Conservation (phyloP, 2,888 invertebrate species). For the Platypus cylindrus region DNA sequence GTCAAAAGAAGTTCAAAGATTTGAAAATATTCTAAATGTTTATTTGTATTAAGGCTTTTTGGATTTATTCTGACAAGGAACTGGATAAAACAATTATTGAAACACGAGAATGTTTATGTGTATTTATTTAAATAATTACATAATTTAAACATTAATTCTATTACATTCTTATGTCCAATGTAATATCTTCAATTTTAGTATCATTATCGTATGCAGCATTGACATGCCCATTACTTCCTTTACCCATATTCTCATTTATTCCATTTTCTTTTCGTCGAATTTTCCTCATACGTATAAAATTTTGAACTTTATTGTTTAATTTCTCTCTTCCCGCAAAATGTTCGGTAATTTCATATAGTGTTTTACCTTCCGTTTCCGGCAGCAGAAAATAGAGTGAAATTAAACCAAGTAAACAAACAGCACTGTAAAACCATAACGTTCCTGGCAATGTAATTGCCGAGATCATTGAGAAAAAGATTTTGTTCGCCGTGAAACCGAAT, state of each 20-base stretch:
- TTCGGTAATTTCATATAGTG: slow-evolving; percentile 55
- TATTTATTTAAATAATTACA: no score
- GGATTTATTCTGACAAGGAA: no score
- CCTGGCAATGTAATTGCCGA: slow-evolving; percentile 51
- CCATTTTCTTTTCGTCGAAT: slow-evolving; percentile 13
- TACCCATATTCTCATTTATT: slow-evolving; percentile 1
- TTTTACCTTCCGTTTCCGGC: slow-evolving; percentile 75
- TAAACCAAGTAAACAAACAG: slow-evolving; percentile 50
- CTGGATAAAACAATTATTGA: no score
- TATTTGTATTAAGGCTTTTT: no score
- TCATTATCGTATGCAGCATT: slow-evolving; percentile 16
- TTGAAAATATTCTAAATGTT: no score
- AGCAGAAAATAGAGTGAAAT: slow-evolving; percentile 51
- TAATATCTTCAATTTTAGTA: slow-evolving; percentile 3
- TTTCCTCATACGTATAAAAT: slow-evolving; percentile 14
- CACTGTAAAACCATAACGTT: slow-evolving; percentile 57
- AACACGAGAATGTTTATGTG: no score
- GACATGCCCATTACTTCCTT: slow-evolving; percentile 16
- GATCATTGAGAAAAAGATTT: slow-evolving; percentile 56
- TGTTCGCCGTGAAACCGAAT: slow-evolving; percentile 63
- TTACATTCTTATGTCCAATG: slow-evolving; percentile 11
- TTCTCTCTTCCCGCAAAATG: slow-evolving; percentile 51
- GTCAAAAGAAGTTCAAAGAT: no score
- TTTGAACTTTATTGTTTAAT: slow-evolving; percentile 36
- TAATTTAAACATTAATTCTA: no score